phyloP scores from a whole-genome alignment of 1,140 invertebrate species.

The Gryon sp. region DNA sequence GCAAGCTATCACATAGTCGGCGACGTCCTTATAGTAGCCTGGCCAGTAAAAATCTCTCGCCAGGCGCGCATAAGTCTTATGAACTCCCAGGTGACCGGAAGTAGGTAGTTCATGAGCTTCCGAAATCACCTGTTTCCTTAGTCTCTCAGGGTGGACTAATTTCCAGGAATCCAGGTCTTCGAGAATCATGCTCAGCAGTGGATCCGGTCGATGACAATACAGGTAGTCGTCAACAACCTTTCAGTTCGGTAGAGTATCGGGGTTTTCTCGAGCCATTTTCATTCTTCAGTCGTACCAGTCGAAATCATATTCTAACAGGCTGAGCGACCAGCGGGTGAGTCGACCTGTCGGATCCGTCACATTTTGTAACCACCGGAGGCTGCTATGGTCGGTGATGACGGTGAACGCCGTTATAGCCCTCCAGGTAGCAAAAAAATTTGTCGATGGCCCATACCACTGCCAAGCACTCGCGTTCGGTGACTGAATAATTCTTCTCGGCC shows the following conservation, averaged over 20 bases:
- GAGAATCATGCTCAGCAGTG: background rate
- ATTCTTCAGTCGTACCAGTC: background rate
- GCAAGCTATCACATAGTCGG: background rate
- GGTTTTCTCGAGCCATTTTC: background rate
- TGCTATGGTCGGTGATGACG: background rate
- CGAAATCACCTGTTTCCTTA: background rate
- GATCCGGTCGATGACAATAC: constrained; percentile 8
- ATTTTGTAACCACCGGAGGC: background rate
- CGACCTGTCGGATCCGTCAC: background rate
- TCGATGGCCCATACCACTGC: background rate
- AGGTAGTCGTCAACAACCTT: background rate
- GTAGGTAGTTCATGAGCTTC: constrained; percentile 1
- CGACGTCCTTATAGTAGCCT: constrained; percentile 11
- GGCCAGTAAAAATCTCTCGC: constrained; percentile 20
- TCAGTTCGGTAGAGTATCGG: background rate
- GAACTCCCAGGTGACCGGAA: constrained; percentile 1
- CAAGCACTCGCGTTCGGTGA: too few relatives aligned
- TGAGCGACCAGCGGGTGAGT: background rate
- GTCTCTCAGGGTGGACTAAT: background rate
- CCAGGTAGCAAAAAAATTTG: background rate
- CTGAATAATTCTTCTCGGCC: background rate
- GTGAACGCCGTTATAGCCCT: background rate
- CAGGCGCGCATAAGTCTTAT: constrained; percentile 7
- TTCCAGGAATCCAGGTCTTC: constrained; percentile 20
- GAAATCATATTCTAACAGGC: background rate